A percentile compares a stretch with the other conserved stretches of the same genome.
These are phyloP conservation scores for Malacosoma neustria DNA, from an alignment of 2,888 invertebrate species.

Conservation along the genomic window DNA sequence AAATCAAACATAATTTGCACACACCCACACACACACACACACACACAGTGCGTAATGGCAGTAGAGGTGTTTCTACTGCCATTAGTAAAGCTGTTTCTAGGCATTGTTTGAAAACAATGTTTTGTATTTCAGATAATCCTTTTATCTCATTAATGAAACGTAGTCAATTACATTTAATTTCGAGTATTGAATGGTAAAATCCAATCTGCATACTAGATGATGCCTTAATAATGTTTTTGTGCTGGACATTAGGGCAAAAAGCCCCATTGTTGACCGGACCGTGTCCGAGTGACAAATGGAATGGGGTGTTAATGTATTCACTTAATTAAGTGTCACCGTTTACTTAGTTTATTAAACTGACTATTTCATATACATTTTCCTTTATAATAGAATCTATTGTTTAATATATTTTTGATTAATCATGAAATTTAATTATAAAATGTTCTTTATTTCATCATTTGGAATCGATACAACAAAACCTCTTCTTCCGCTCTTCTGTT, in stretches of 20 bases:
- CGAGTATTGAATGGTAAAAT: slow-evolving; percentile 33
- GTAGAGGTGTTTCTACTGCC: too few species aligned
- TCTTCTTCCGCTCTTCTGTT: too few species aligned
- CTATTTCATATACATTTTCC: slow-evolving; percentile 5
- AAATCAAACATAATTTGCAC: background rate
- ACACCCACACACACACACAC: background rate
- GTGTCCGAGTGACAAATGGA: slow-evolving; percentile 45
- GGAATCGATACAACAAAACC: too few species aligned
- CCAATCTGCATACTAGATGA: slow-evolving; percentile 62
- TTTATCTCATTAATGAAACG: background rate
- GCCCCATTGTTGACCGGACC: slow-evolving; percentile 42
- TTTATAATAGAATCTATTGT: too few species aligned
- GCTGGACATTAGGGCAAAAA: slow-evolving; percentile 26
- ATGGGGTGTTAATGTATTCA: slow-evolving; percentile 34
- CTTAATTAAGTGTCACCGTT: slow-evolving; percentile 27
- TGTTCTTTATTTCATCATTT: too few species aligned
- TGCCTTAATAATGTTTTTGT: slow-evolving; percentile 50
- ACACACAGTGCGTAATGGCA: background rate
- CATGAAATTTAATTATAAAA: too few species aligned
- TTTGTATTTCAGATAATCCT: too few species aligned
- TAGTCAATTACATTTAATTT: background rate
- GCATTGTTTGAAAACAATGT: too few species aligned
- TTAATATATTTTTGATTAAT: too few species aligned
- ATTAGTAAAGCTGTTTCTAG: too few species aligned
- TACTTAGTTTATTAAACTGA: slow-evolving; percentile 15